Percentiles rank a stretch among this genome's conserved stretches.
Conservation (phyloP, 2,888 invertebrate genomes). For the Limnephilus marmoratus region DNA sequence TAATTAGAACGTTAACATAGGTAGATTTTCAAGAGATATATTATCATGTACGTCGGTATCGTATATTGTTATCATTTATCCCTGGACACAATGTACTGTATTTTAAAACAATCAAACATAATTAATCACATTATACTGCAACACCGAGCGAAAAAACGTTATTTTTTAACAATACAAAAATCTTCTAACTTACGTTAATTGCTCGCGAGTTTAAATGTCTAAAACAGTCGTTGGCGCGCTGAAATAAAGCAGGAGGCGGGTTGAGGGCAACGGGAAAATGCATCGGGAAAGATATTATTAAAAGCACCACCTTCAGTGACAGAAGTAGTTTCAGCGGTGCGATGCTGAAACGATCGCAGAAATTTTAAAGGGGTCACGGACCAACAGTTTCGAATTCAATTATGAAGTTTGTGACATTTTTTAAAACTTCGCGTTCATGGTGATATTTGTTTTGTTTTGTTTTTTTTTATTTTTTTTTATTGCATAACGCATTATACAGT, state of each 20-base stretch:
- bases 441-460: not conserved
- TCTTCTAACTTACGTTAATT: not conserved
- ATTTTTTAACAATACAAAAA: not conserved
- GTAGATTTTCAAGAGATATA: too few species aligned
- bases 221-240: conserved; percentile 7
- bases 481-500: not conserved
- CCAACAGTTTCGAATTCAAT: not conserved
- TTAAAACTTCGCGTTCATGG: not conserved
- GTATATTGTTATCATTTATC: too few species aligned
- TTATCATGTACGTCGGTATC: too few species aligned
- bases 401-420: not conserved
- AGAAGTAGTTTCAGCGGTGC: not conserved
- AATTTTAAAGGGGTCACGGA: not conserved
- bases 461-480: not conserved
- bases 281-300: conserved; percentile 17
- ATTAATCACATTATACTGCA: not conserved
- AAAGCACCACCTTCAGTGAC: not conserved
- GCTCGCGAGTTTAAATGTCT: not conserved
- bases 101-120: too few species aligned
- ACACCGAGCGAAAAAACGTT: not conserved
- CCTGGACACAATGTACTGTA: too few species aligned
- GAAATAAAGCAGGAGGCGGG: not conserved
- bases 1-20: too few species aligned
- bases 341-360: not conserved
- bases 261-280: not conserved